Conservation (phyloP, 1,140 invertebrate genomes). For the Zaprionus africanus region DNA sequence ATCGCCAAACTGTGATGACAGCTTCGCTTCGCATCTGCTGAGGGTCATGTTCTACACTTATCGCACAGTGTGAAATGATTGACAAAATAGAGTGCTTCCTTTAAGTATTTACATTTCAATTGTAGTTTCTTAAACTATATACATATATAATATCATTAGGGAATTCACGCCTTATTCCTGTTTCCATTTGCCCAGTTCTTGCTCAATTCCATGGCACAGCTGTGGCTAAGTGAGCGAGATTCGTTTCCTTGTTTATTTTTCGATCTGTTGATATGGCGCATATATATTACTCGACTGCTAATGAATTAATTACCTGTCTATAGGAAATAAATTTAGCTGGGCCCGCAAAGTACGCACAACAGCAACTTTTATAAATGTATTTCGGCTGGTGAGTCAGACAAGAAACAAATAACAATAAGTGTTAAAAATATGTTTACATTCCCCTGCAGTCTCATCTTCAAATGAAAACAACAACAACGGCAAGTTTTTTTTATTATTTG, state of each 20-base stretch:
- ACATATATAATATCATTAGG: background rate
- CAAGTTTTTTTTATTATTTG: slow-evolving; percentile 59
- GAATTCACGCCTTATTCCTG: background rate
- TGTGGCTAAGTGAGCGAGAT: slow-evolving; percentile 19
- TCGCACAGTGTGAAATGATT: slow-evolving; percentile 13
- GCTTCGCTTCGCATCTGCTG: slow-evolving; percentile 5
- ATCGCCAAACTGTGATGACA: slow-evolving; percentile 35
- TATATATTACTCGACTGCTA: slow-evolving; percentile 38
- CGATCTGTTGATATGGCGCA: slow-evolving; percentile 39
- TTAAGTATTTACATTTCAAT: slow-evolving; percentile 6
- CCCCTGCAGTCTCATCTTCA: slow-evolving; percentile 31
- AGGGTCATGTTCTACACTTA: slow-evolving; percentile 24
- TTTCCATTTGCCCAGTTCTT: background rate
- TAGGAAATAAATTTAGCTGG: slow-evolving; percentile 42
- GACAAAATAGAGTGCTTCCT: slow-evolving; percentile 13
- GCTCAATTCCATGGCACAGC: slow-evolving; percentile 22
- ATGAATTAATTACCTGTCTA: slow-evolving; percentile 75
- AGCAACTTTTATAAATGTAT: slow-evolving; percentile 7
- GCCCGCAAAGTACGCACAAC: slow-evolving; percentile 15
- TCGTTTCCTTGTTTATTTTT: slow-evolving; percentile 39
- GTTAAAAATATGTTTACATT: slow-evolving; percentile 57
- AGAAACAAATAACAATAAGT: slow-evolving; percentile 20
- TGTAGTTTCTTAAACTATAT: background rate
- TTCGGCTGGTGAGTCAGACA: slow-evolving; percentile 40
- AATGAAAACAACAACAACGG: slow-evolving; percentile 7